A percentile compares a stretch with the other conserved stretches of the same genome.
phyloP scores from a whole-genome alignment of 2,888 invertebrate genomes.

The Dioctria linearis region DNA sequence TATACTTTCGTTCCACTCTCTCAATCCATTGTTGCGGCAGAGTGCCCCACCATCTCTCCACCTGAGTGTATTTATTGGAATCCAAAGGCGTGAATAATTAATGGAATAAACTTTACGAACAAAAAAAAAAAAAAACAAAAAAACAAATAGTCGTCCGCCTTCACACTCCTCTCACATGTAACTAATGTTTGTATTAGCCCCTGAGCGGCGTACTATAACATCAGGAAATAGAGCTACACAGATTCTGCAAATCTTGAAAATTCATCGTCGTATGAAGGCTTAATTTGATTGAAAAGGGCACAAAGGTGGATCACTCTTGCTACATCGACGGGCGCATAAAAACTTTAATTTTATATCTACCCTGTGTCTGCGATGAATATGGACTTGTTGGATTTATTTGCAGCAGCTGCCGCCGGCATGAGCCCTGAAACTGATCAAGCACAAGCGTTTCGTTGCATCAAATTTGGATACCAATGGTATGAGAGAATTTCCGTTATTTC shows the following conservation, averaged over 20 bases:
- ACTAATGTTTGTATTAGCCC: slow-evolving; percentile 36
- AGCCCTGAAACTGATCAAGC: slow-evolving; percentile 8
- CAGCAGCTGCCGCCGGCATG: background rate
- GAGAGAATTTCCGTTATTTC: too few species aligned
- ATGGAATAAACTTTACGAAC: slow-evolving; percentile 56
- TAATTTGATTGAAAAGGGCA: slow-evolving; percentile 43
- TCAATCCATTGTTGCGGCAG: slow-evolving; percentile 12
- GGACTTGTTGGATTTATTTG: slow-evolving; percentile 23
- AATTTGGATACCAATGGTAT: too few species aligned
- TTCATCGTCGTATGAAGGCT: slow-evolving; percentile 21
- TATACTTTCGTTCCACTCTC: background rate
- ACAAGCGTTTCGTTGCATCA: background rate
- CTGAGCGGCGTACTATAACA: slow-evolving; percentile 4
- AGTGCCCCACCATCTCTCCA: slow-evolving; percentile 5
- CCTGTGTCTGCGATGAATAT: slow-evolving; percentile 17
- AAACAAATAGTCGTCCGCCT: too few species aligned
- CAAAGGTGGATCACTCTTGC: background rate
- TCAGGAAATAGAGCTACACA: slow-evolving; percentile 13
- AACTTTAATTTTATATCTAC: slow-evolving; percentile 22
- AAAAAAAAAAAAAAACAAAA: slow-evolving; percentile 37
- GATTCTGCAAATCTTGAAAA: slow-evolving; percentile 26
- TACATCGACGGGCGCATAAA: background rate
- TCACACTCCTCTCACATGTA: background rate
- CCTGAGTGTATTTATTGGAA: slow-evolving; percentile 54
- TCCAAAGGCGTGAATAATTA: slow-evolving; percentile 59